phyloP scores from a whole-genome alignment of 2,888 invertebrate species.

The Pollenia labialis region DNA sequence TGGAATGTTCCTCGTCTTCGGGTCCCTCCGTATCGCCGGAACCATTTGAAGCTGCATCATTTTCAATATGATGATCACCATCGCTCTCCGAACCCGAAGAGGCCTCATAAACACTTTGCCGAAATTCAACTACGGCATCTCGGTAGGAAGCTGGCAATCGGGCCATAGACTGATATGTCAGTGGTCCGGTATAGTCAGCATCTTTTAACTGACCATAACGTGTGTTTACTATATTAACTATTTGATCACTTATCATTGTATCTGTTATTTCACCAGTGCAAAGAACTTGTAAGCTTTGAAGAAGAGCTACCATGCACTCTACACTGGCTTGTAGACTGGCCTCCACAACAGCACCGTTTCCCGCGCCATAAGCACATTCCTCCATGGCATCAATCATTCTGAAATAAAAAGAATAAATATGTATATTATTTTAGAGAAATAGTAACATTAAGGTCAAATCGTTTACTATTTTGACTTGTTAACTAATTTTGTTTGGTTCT shows the following conservation, averaged over 20 bases:
- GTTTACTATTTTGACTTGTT: no score
- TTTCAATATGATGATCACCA: conserved; percentile 88
- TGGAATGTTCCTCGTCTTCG: conserved; percentile 87
- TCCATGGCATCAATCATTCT: conserved; percentile 97
- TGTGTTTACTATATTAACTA: conserved; percentile 87
- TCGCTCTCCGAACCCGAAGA: conserved; percentile 87
- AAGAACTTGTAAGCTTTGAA: conserved; percentile 92
- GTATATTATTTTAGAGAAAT: no score
- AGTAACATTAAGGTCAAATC: no score
- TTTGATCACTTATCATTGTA: conserved; percentile 84
- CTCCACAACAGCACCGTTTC: conserved; percentile 89
- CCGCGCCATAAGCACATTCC: conserved; percentile 90
- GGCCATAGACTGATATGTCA: conserved; percentile 93
- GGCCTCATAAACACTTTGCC: conserved; percentile 87
- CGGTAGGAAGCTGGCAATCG: conserved; percentile 92
- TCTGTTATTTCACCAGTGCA: conserved; percentile 90
- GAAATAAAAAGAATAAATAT: conserved; percentile 38
- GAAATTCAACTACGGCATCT: conserved; percentile 89
- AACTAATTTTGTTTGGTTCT: no score
- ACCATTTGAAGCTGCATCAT: conserved; percentile 90
- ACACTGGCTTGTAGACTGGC: conserved; percentile 91
- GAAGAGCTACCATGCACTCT: conserved; percentile 92
- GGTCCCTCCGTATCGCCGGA: conserved; percentile 89
- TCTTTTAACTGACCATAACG: conserved; percentile 89
- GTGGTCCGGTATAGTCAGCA: conserved; percentile 92